Base-by-base conservation (phyloP, 2,113 vertebrate genomes). In the Phylloscopus trochiloides region DNA sequence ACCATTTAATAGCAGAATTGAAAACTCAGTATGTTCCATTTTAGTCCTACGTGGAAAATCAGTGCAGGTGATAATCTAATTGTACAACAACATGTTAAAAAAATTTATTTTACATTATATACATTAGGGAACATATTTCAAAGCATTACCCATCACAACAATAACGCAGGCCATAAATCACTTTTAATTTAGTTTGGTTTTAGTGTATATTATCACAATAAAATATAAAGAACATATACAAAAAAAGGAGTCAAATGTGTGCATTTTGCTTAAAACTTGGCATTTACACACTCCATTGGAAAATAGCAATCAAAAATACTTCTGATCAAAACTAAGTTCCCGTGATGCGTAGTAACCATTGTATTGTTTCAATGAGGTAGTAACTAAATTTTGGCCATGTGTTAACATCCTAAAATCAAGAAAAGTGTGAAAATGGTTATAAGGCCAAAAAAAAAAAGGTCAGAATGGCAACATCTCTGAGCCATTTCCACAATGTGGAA, bases 21-120 rank as follows among this genome's bases (percentile, higher is more conserved):
- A 96, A 82, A 92, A 90, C 71, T 91, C 62, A 14, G 13, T 58
- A 42, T n/a, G 52, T 62, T 96, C 88, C 82, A 92, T 82, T 91
- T 94, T 57, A 88, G 89, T 79, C 65, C 76, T 55, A 72, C 0
- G 83, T 91, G 95, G 76, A 97, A 96, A 94, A 97, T 85, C 70
- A 97, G 96, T 80, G 68, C 92, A 89, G 74, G 75, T 92, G 92
- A 95, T 88, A 94, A 97, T 93, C 94, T 97, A 98, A 91, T 95
- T 96, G 78, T 97, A 97, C 97, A 97, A 98, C 97, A 97, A 94
- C 80, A 96, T 98, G 97, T 98, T 98, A 98, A 97, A 98, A 98
- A 98, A 96, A 86, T 98, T 98, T 98, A 98, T 98, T 98, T 98
- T 98, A 98, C 98, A 98, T 84, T 98, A 98, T 98, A 90, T 98